These are phyloP conservation scores for Fissipunctia ypsillon DNA, from an alignment of 2,888 invertebrate genomes.

Conservation along the genomic window DNA sequence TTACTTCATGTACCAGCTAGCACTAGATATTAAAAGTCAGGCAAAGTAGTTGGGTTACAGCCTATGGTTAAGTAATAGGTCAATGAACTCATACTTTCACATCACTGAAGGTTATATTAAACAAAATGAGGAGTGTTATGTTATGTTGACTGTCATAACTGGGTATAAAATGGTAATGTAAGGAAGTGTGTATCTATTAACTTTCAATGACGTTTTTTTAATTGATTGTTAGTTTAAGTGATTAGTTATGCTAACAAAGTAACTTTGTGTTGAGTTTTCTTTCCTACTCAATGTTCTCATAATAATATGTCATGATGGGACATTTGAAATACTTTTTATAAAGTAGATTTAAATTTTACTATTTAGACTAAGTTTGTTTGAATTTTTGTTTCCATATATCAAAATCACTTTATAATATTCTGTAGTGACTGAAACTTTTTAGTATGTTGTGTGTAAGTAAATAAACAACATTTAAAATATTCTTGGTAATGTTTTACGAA, in stretches of 20 bases:
- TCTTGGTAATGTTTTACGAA: background rate
- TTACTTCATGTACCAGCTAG: constrained; percentile 19
- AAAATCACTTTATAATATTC: background rate
- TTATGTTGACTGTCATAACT: constrained; percentile 55
- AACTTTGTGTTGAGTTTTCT: background rate
- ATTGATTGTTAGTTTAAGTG: background rate
- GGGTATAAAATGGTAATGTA: constrained; percentile 27
- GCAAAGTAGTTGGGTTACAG: constrained; percentile 66
- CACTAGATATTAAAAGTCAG: constrained; percentile 61
- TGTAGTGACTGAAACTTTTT: background rate
- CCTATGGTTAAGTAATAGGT: constrained; percentile 75
- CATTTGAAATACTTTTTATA: constrained; percentile 9
- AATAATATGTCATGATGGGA: background rate
- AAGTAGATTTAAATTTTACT: too few species aligned
- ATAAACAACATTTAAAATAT: background rate
- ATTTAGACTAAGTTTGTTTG: background rate
- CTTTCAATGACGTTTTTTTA: constrained; percentile 21
- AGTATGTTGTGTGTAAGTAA: background rate
- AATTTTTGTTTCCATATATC: background rate
- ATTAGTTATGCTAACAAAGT: constrained; percentile 1
- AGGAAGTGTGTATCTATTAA: constrained; percentile 13
- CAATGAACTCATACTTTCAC: constrained; percentile 83
- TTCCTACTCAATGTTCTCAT: background rate
- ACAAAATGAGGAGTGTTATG: constrained; percentile 70
- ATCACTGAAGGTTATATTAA: constrained; percentile 76